Conservation (phyloP, 2,113 vertebrate species). For the Oryzias javanicus region DNA sequence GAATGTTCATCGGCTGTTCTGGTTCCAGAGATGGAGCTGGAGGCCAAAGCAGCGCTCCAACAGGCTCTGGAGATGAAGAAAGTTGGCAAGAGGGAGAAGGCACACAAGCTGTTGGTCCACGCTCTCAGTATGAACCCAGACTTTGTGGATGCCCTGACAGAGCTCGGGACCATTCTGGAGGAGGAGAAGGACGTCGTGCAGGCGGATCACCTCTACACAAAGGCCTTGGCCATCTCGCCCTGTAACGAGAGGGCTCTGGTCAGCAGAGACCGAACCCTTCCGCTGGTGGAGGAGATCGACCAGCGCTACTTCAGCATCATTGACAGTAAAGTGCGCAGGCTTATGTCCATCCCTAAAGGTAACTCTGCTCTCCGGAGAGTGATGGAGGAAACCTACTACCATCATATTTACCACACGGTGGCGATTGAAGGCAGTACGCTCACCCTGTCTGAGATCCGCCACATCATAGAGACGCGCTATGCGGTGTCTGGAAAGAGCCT, state of each 20-base stretch:
- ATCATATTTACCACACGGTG: constrained; percentile 98
- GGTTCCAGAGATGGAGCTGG: constrained; percentile 82
- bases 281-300: constrained; percentile 95
- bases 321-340: constrained; percentile 90
- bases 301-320: constrained; percentile 92
- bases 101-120: constrained; percentile 90
- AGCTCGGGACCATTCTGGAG: constrained; percentile 91
- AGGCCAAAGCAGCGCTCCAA: constrained; percentile 89
- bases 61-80: constrained; percentile 95
- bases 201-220: constrained; percentile 92
- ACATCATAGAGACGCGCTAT: constrained; percentile 94
- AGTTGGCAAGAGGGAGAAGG: constrained; percentile 90
- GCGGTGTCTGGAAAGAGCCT: constrained; percentile 93
- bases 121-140: constrained; percentile 92
- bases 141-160: constrained; percentile 89
- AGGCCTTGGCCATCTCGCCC: constrained; percentile 88
- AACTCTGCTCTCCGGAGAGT: constrained; percentile 89
- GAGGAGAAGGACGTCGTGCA: constrained; percentile 95
- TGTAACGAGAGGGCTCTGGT: constrained; percentile 88
- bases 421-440: constrained; percentile 98
- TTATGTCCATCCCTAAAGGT: constrained; percentile 96
- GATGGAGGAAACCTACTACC: constrained; percentile 97
- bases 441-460: constrained; percentile 91
- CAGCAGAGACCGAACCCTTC: constrained; percentile 88
- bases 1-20: not conserved